A percentile compares a stretch with the other conserved stretches of the same genome.
phyloP scores from a whole-genome alignment of 2,113 vertebrate genomes.

The Tonatia bakeri region DNA sequence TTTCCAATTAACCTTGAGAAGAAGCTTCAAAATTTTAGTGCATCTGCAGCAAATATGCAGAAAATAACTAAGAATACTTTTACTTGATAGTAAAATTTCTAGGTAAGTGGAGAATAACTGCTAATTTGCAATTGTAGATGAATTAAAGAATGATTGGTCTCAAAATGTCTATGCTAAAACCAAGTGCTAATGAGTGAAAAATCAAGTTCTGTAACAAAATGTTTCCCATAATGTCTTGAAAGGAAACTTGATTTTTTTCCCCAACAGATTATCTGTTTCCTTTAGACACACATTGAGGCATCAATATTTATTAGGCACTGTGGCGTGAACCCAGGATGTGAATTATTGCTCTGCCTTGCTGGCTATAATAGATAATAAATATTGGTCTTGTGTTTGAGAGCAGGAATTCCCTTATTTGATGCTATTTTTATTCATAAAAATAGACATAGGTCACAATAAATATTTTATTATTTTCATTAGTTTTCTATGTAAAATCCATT shows the following conservation, averaged over 20 bases:
- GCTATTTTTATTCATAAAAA: background rate
- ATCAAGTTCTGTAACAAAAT: background rate
- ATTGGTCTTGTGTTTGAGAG: background rate
- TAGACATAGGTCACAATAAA: background rate
- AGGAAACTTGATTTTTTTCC: background rate
- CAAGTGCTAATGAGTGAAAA: background rate
- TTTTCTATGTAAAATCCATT: background rate
- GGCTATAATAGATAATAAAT: conserved; percentile 29
- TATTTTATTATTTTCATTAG: conserved; percentile 3
- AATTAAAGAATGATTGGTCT: background rate
- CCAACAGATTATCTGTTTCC: background rate
- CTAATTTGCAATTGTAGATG: background rate
- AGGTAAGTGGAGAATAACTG: background rate
- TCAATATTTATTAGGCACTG: conserved; percentile 3
- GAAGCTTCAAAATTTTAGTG: background rate
- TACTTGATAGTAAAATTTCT: background rate
- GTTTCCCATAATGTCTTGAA: background rate
- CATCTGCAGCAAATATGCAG: background rate
- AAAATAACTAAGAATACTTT: background rate
- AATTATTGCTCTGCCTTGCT: background rate
- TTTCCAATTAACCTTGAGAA: background rate
- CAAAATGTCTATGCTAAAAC: background rate
- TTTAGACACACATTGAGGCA: background rate
- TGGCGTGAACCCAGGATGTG: background rate
- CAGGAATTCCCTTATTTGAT: background rate